A percentile compares a stretch with the other conserved stretches of the same genome.
phyloP scores from a whole-genome alignment of 92 coral and sea anemone species.

The Phenganax marumi region DNA sequence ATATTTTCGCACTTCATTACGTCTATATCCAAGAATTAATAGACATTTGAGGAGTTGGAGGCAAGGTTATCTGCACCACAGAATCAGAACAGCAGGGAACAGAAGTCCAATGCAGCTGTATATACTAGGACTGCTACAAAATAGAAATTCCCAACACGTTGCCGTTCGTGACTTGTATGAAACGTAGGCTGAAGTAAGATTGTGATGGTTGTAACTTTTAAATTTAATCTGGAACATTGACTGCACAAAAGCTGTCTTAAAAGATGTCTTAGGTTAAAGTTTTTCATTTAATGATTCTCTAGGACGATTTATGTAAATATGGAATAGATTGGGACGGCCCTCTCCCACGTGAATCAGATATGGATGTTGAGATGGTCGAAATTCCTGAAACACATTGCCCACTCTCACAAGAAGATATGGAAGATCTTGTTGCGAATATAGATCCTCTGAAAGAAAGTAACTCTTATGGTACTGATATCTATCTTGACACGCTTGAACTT shows the following conservation, averaged over 20 bases:
- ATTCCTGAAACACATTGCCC: constrained; percentile 16
- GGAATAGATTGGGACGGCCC: constrained; percentile 34
- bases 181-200: neutral
- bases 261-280: neutral
- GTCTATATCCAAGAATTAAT: constrained; percentile 62
- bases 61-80: constrained; percentile 52
- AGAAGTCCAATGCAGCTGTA: constrained; percentile 58
- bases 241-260: too few relatives aligned
- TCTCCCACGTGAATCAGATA: neutral
- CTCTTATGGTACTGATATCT: constrained; percentile 4
- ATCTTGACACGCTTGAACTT: constrained; percentile 12
- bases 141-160: neutral
- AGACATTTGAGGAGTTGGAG: constrained; percentile 55
- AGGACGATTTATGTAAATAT: constrained; percentile 12
- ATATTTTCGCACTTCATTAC: constrained; percentile 56
- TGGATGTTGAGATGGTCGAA: neutral
- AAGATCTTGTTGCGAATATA: neutral
- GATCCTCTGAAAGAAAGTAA: constrained; percentile 20
- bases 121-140: constrained; percentile 56
- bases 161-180: constrained; percentile 10
- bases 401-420: neutral
- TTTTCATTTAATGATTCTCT: neutral
- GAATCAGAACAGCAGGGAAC: constrained; percentile 66
- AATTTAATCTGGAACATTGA: neutral
- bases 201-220: neutral